Conservation (phyloP, 1,140 invertebrate species). For the Pachypeltis micranthus region DNA sequence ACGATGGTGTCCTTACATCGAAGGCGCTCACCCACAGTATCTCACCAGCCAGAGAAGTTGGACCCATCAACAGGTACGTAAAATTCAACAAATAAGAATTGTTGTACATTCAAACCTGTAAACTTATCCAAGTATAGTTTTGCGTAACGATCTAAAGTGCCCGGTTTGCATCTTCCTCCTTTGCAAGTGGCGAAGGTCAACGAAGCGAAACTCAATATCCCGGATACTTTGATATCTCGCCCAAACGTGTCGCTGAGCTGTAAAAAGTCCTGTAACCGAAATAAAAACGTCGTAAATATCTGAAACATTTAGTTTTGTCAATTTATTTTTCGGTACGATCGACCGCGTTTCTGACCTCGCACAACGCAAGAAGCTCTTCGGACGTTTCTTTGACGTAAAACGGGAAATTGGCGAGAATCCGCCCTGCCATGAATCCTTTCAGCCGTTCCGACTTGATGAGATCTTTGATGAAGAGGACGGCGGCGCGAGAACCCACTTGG, state of each 20-base stretch:
- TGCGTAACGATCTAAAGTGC: constrained; percentile 56
- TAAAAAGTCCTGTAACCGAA: constrained; percentile 41
- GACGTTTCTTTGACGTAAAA: constrained; percentile 44
- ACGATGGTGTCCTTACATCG: too few species aligned
- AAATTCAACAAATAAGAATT: too few species aligned
- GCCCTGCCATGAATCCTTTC: constrained; percentile 41
- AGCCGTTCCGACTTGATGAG: constrained; percentile 47
- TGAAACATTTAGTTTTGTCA: too few species aligned
- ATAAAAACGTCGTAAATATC: constrained; percentile 22
- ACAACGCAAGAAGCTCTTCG: constrained; percentile 37
- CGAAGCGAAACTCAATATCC: constrained; percentile 53
- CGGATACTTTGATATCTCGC: constrained; percentile 47
- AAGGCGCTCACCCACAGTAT: too few species aligned
- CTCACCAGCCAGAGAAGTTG: too few species aligned
- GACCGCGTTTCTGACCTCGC: constrained; percentile 30
- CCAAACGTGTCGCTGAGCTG: constrained; percentile 34
- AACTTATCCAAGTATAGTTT: constrained; percentile 54
- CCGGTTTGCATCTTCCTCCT: constrained; percentile 38
- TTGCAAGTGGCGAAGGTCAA: constrained; percentile 52
- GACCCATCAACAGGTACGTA: too few species aligned
- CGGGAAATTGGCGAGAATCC: constrained; percentile 44
- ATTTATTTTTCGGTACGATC: too few species aligned
- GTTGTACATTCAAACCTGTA: too few species aligned
- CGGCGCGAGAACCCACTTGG: constrained; percentile 49
- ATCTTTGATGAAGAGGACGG: constrained; percentile 48